Evolutionary conservation across 2,797 vertebrate genomes (phyloP), one percentile per base, ranked within the genome.

Genomic region (Perodicticus potto): DNA sequence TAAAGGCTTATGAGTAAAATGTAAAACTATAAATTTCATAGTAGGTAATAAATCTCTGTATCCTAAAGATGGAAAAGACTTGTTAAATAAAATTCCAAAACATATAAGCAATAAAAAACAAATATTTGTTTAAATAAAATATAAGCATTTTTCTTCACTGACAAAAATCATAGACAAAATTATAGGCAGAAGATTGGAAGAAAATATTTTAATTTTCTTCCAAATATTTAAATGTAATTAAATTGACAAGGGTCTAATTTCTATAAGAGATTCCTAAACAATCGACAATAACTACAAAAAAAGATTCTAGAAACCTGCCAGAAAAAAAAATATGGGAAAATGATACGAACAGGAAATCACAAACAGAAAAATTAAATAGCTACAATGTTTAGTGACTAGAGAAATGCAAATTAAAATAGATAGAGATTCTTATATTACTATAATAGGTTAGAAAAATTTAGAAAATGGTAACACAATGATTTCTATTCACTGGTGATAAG

Each of bases 121-220:
- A 93, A 70, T 92, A 88, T 77, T 89, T 95, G 45, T 59, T 88
- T 89, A 83, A 88, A 72, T 95, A 91, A 92, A 81, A 57, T 78
- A 16, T 77, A 57, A 94, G 32, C 4, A 78, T 49, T 85, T 96
- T 94, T 94, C n/a, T 81, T 93, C 16, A 10, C 49, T 88, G 37
- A 91, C n/a, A 82, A 82, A 92, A 17, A 84, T 73, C 55, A 81
- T 63, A 93, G 40, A 76, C 55, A 74, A 90, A 78, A 91, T 53
- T 89, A 87, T 10, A 63, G n/a, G 63, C 20, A 82, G n/a, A 95
- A 40, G 34, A 72, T 14, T 57, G 13, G 73, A 67, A 94, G 37
- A 91, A 90, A 76, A 83, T 87, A 69, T 74, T 76, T 17, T 6
- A 69, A 32, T 72, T 5, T 53, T 40, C 40, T 40, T 40, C 40